Evolutionary conservation across 1,140 invertebrate genomes (phyloP).

Genomic region (Medauroidea extradentata): DNA sequence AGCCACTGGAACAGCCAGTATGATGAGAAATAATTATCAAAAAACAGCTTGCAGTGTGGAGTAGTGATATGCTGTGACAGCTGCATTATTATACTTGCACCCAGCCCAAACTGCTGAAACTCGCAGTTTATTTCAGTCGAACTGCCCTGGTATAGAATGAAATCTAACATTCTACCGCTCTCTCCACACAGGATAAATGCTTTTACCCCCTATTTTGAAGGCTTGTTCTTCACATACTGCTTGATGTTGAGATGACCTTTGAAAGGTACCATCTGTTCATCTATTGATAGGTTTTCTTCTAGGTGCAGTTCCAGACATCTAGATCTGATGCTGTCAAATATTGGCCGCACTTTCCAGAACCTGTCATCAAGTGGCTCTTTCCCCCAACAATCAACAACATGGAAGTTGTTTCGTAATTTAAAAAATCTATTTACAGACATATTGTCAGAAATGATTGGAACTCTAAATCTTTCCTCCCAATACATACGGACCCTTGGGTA

Average conservation of each 20-base stretch:
- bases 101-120: slow-evolving; percentile 9
- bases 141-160: slow-evolving; percentile 17
- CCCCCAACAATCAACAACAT: slow-evolving; percentile 14
- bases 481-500: slow-evolving; percentile 18
- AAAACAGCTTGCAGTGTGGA: slow-evolving; percentile 19
- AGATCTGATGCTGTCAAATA: slow-evolving; percentile 1
- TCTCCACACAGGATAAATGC: slow-evolving; percentile 3
- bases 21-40: slow-evolving; percentile 22
- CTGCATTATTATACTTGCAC: slow-evolving; percentile 16
- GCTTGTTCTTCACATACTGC: too few species aligned
- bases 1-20: slow-evolving; percentile 5
- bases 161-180: slow-evolving; percentile 15
- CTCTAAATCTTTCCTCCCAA: slow-evolving; percentile 3
- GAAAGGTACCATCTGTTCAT: slow-evolving; percentile 15
- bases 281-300: slow-evolving; percentile 18
- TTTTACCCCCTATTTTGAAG: slow-evolving; percentile 17
- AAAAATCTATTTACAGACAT: slow-evolving; percentile 14
- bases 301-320: slow-evolving; percentile 7
- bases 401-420: slow-evolving; percentile 13
- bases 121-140: background rate
- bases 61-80: slow-evolving; percentile 8
- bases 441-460: slow-evolving; percentile 1
- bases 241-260: background rate
- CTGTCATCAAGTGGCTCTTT: background rate
- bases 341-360: slow-evolving; percentile 23